Conservation (phyloP, 2,888 invertebrate genomes). For the Heliconius cydno region DNA sequence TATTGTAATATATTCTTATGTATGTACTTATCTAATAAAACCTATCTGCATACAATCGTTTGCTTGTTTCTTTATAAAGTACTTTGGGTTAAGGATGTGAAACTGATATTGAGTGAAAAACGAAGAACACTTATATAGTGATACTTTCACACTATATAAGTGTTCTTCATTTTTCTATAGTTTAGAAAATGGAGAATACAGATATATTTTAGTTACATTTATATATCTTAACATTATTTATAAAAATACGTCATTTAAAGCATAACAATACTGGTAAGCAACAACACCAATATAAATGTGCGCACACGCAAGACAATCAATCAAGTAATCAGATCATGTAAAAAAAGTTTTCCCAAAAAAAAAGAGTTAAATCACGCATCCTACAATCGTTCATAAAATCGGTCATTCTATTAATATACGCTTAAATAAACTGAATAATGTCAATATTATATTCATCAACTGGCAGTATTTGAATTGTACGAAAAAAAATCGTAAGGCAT, state of each 20-base stretch:
- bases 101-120: not conserved
- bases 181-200: not conserved
- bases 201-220: constrained; percentile 15
- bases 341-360: too few species aligned
- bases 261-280: constrained; percentile 24
- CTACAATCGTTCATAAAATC: not conserved
- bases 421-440: not conserved
- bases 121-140: too few species aligned
- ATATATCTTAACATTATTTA: constrained; percentile 13
- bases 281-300: constrained; percentile 4
- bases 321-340: not conserved
- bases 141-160: not conserved
- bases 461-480: not conserved
- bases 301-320: not conserved
- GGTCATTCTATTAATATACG: not conserved
- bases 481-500: not conserved
- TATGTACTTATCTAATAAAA: constrained; percentile 18
- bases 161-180: too few species aligned
- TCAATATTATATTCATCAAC: not conserved
- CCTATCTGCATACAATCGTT: not conserved
- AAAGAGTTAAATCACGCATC: not conserved
- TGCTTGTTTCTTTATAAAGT: not conserved
- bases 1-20: constrained; percentile 14
- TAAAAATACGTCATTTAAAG: constrained; percentile 22
- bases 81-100: constrained; percentile 9